These are phyloP conservation scores for Arvicola amphibius DNA, from an alignment of 2,797 vertebrate species.

Conservation along the genomic window DNA sequence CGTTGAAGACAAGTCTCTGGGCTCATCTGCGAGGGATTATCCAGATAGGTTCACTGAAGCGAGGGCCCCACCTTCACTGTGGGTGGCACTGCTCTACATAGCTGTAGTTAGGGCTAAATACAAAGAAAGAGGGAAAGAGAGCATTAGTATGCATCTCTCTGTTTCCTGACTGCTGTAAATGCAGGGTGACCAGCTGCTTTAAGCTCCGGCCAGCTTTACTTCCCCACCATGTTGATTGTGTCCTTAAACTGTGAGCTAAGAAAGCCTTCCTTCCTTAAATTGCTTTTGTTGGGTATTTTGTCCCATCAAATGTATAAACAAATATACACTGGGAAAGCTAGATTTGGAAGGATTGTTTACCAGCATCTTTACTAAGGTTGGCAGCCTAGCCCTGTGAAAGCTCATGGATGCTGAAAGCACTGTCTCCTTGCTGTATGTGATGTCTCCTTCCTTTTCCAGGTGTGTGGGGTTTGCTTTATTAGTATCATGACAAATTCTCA, in stretches of 20 bases:
- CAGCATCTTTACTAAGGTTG: background rate
- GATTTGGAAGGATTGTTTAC: background rate
- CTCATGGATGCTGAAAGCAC: background rate
- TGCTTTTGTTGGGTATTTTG: background rate
- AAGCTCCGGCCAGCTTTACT: background rate
- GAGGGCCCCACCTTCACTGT: background rate
- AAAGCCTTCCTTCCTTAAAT: background rate
- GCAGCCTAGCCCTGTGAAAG: background rate
- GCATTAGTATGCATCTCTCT: background rate
- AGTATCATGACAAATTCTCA: slow-evolving; percentile 24
- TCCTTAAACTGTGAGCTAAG: background rate
- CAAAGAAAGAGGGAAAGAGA: background rate
- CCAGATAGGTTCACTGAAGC: background rate
- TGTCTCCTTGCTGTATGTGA: background rate
- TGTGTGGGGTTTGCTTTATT: background rate
- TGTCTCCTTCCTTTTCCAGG: background rate
- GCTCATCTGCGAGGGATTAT: background rate
- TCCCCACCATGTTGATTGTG: background rate
- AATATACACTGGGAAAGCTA: background rate
- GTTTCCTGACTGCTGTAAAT: background rate
- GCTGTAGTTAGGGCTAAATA: background rate
- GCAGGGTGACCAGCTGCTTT: background rate
- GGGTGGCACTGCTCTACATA: background rate
- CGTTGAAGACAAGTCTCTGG: background rate
- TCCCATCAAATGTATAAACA: background rate